These are phyloP conservation scores for Strigamia maritima DNA, from an alignment of 2,888 invertebrate genomes.

Conservation along the genomic window DNA sequence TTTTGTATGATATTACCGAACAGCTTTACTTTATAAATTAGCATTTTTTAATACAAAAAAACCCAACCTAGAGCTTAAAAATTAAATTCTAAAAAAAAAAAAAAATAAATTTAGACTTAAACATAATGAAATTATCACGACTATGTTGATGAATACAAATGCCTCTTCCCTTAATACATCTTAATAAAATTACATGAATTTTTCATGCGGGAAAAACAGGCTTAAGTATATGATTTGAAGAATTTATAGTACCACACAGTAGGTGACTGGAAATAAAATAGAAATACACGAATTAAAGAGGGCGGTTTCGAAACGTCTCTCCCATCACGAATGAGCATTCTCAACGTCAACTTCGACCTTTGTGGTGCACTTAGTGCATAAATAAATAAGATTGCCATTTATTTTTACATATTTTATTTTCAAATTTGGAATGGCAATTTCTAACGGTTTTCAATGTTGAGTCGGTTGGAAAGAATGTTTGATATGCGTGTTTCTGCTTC, in stretches of 20 bases:
- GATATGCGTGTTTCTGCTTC: background rate
- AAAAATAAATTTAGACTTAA: no score
- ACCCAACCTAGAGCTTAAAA: no score
- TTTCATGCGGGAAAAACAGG: background rate
- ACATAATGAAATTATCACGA: no score
- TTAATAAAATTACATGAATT: background rate
- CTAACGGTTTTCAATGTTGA: no score
- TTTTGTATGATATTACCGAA: no score
- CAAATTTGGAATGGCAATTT: background rate
- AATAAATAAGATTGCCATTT: background rate
- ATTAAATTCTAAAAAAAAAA: no score
- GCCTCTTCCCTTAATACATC: background rate
- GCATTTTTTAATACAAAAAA: no score
- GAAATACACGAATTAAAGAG: background rate
- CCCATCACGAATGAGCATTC: background rate
- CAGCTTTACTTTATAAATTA: no score
- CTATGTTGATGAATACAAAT: background rate
- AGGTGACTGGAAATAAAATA: background rate
- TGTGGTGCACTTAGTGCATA: background rate
- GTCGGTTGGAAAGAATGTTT: background rate
- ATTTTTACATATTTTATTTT: background rate
- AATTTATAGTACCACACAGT: background rate
- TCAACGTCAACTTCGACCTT: background rate
- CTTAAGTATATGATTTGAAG: background rate
- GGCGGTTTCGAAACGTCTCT: background rate